phyloP scores from a whole-genome alignment of 2,797 vertebrate genomes.

The Champsocephalus esox region DNA sequence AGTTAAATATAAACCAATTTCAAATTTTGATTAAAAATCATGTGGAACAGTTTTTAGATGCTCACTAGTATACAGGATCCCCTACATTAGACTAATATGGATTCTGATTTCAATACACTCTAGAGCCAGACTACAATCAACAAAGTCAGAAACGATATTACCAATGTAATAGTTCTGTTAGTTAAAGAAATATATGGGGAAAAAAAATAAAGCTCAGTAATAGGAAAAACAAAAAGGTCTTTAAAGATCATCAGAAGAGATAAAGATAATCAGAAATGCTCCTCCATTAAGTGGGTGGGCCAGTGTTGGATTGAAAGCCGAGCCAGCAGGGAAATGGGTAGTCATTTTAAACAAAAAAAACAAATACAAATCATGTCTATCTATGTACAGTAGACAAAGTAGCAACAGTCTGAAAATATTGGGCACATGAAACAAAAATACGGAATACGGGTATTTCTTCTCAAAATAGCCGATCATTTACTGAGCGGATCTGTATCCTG shows the following conservation, averaged over 20 bases:
- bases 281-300: not conserved
- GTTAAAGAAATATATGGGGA: too few species aligned
- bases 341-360: slow-evolving; percentile 14
- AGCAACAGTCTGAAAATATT: not conserved
- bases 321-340: not conserved
- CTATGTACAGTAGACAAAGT: not conserved
- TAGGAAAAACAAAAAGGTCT: not conserved
- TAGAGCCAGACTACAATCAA: too few species aligned
- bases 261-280: not conserved
- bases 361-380: not conserved
- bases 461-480: not conserved
- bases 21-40: too few species aligned
- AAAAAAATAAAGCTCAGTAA: not conserved
- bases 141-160: not conserved
- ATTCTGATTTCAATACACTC: too few species aligned
- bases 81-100: too few species aligned
- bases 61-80: too few species aligned
- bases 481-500: slow-evolving; percentile 8
- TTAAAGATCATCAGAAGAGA: not conserved
- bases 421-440: slow-evolving; percentile 6
- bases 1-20: too few species aligned
- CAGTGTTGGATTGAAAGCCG: slow-evolving; percentile 11
- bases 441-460: not conserved
- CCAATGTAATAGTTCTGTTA: too few species aligned
- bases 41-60: too few species aligned